phyloP scores from a whole-genome alignment of 2,113 vertebrate genomes.

The Zosterops borbonicus region DNA sequence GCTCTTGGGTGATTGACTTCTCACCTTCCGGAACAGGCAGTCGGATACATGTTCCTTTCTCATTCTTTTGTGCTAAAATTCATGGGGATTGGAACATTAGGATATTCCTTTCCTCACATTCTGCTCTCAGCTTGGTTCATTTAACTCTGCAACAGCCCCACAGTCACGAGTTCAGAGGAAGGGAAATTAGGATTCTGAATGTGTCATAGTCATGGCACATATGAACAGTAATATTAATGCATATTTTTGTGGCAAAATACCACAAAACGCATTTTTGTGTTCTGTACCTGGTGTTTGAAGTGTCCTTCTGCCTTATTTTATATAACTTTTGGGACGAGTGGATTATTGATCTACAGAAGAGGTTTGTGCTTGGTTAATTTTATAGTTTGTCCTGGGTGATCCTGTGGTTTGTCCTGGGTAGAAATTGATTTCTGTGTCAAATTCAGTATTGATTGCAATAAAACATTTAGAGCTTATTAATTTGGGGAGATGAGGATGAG shows the following conservation, averaged over 20 bases:
- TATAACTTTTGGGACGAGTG: not conserved
- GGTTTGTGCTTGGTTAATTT: constrained; percentile 7
- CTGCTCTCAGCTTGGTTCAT: not conserved
- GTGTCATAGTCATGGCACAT: accelerated
- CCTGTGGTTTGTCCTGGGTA: not conserved
- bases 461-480: not conserved
- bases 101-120: not conserved
- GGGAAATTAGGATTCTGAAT: not conserved
- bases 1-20: not conserved
- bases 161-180: not conserved
- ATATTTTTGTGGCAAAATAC: not conserved
- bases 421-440: not conserved
- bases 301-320: not conserved
- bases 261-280: not conserved
- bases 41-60: not conserved
- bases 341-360: not conserved
- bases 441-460: not conserved
- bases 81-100: not conserved
- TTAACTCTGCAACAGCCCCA: not conserved
- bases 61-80: not conserved
- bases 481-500: not conserved
- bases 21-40: not conserved
- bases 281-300: not conserved
- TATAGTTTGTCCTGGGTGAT: not conserved
- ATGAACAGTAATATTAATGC: not conserved